Conservation (phyloP, 1,140 invertebrate species). For the Caenorhabditis briggsae region DNA sequence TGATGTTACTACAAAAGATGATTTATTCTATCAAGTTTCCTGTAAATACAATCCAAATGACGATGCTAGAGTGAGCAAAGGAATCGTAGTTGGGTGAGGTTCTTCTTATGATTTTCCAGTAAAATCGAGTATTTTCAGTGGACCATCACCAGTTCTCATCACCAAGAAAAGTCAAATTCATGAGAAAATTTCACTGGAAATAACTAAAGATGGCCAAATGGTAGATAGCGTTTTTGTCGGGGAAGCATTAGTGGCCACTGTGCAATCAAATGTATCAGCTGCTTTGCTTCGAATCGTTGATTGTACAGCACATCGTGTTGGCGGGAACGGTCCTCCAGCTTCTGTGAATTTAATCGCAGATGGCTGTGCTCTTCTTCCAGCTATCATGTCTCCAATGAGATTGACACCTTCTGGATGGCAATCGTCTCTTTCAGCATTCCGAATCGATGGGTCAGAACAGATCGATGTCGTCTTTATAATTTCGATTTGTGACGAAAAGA, state of each 20-base stretch:
- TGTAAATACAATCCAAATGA: constrained; percentile 58
- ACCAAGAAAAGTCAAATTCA: constrained; percentile 30
- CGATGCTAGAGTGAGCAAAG: constrained; percentile 41
- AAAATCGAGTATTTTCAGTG: not conserved
- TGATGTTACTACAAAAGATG: constrained; percentile 57
- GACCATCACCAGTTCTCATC: constrained; percentile 37
- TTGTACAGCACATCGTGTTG: constrained; percentile 55
- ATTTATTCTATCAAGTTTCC: constrained; percentile 59
- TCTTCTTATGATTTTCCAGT: not conserved
- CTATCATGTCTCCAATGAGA: constrained; percentile 58
- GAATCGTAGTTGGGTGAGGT: constrained; percentile 55
- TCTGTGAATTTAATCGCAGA: constrained; percentile 58
- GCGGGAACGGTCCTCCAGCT: constrained; percentile 8
- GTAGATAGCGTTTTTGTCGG: constrained; percentile 52
- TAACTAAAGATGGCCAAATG: constrained; percentile 50
- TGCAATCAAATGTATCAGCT: constrained; percentile 51
- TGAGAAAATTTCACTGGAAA: constrained; percentile 42
- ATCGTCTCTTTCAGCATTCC: constrained; percentile 56
- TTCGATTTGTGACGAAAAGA: constrained; percentile 40
- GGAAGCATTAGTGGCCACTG: constrained; percentile 5
- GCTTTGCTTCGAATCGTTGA: constrained; percentile 44
- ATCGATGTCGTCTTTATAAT: constrained; percentile 60
- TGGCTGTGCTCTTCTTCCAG: constrained; percentile 61
- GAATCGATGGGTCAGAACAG: constrained; percentile 59
- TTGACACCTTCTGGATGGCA: constrained; percentile 54